Evolutionary conservation across 2,797 vertebrate species (phyloP), one percentile per base, ranked within the genome.

Genomic region (Argyrosomus regius): DNA sequence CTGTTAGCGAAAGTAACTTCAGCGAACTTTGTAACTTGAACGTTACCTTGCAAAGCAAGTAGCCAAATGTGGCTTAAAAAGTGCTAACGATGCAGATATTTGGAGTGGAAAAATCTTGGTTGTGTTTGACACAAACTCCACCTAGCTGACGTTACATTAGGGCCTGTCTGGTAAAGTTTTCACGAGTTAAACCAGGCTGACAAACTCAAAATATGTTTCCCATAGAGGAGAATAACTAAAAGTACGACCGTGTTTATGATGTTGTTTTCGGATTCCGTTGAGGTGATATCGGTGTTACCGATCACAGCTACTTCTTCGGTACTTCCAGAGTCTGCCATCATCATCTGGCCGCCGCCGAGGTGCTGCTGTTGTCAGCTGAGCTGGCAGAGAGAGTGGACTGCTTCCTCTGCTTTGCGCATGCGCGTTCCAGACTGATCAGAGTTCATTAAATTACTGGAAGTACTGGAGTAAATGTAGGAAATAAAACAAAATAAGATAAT

Each of bases 251-350:
- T 94, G 88, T 96, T 95, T 70, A 89, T 93, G 0, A 94, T 67
- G 93, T 96, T 96, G 92, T 95, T 96, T 77, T 95, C 93, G 18
- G 92, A 90, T 62, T 95, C 95, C 17, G 92, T 41, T 10, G 95
- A 90, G 17, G 92, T 94, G 62, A 95, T 80, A 56, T 96, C 95
- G 63, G 91, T 94, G 90, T 95, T 96, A 26, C 92, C 92, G 82
- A 96, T 94, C 87, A 95, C 95, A 31, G 95, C 95, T 12, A 92
- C 92, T 66, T 94, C 92, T 63, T 94, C 88, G 80, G 11, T 86
- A 85, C 92, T 94, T 73, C 81, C 92, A 69, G 88, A 90, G 87
- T 95, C 94, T 88, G 95, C 94, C 94, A 95, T 95, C 91, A 89
- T 91, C 84, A 58, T 81, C 57, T 53, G 77, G 46, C 63, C 69